Evolutionary conservation across 2,888 invertebrate species (phyloP), one percentile per base, ranked within the genome.

Genomic region (Caenorhabditis sp.): DNA sequence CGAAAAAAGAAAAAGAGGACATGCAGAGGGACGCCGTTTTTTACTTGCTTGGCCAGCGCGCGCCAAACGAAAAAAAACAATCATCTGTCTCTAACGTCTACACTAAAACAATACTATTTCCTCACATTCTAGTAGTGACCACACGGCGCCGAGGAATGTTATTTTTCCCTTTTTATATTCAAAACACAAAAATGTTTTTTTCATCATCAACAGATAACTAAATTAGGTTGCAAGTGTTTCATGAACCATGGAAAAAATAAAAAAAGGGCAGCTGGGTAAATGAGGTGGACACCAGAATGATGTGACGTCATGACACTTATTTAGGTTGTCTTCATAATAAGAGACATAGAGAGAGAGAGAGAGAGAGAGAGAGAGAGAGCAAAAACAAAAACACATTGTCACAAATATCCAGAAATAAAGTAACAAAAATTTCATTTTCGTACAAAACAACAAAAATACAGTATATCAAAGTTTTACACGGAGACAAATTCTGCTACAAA

Each of bases 1-100:
- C 31, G 31, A 31, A 31, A 53, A 23, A 43, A 55, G 53, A 51
- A 62, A 64, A 58, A 65, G 58, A 61, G 55, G 51, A 59, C 57
- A 60, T 57, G 54, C 51, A 58, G 58, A 31, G n/a, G 58, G 36
- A 10, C 19, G 27, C 23, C 51, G 58, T 58, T 64, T 58, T 36
- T 62, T 62, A 31, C 31, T 31, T 31, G 31, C 31, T 31, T 31
- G 31, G 31, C 31, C 31, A 31, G 31, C 31, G 31, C 31, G 31
- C 31, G 31, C 31, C 31, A 31, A 31, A 31, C 31, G 31, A 31
- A 31, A 31, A 31, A 31, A 31, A 31, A 31, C 31, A 31, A 31
- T 31, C 31, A 31, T 31, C 31, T 31, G 31, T 31, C 31, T 31
- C 31, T 31, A 31, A 31, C 4, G 5, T 10, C 31, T 31, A 31